These are phyloP conservation scores for Ladona fulva DNA, from an alignment of 1,140 invertebrate species.

Conservation along the genomic window DNA sequence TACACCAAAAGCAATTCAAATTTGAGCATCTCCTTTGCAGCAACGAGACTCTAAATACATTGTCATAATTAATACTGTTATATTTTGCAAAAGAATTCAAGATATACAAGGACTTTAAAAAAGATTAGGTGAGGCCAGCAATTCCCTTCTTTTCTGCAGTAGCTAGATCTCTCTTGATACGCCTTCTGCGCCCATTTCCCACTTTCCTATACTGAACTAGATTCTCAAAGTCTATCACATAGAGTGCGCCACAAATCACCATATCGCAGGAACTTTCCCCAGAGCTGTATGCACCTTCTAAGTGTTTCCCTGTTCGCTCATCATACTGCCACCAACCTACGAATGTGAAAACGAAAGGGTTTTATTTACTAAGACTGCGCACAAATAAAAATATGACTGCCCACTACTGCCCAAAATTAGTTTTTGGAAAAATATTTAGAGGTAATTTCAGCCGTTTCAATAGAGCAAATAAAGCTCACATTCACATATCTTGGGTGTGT, in stretches of 20 bases:
- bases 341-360: constrained; percentile 20
- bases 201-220: constrained; percentile 79
- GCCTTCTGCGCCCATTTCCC: constrained; percentile 66
- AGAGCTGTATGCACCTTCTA: constrained; percentile 69
- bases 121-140: constrained; percentile 45
- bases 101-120: no score
- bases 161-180: constrained; percentile 73
- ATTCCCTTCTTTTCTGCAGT: constrained; percentile 74
- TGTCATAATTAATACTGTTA: no score
- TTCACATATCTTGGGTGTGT: no score
- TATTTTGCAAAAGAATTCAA: no score
- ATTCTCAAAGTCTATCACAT: constrained; percentile 80
- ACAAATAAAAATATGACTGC: no score
- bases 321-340: constrained; percentile 98
- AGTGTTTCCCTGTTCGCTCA: constrained; percentile 74
- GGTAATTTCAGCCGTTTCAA: no score
- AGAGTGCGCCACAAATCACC: constrained; percentile 85
- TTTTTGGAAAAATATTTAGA: no score
- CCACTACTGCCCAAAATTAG: no score
- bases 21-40: no score
- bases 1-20: no score
- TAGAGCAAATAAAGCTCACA: no score
- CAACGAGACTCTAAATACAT: no score
- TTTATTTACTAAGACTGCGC: background rate
- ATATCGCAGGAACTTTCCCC: constrained; percentile 70